phyloP scores from a whole-genome alignment of 2,797 vertebrate species.

The Neomorphus geoffroyi region DNA sequence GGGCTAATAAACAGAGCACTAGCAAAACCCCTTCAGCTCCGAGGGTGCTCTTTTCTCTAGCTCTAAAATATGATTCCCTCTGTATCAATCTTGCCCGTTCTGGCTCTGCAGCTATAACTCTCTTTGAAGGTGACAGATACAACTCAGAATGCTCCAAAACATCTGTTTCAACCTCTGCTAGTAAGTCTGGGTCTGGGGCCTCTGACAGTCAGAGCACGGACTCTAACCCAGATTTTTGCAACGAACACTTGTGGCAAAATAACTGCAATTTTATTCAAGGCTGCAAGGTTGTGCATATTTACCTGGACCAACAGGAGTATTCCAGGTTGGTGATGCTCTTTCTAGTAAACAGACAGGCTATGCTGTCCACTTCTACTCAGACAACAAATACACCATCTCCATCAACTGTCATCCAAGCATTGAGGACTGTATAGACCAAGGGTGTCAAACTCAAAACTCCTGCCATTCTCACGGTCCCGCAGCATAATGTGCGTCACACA shows the following conservation, averaged over 20 bases:
- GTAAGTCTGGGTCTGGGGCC: background rate
- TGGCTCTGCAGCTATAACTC: background rate
- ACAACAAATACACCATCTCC: background rate
- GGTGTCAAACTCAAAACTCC: no score
- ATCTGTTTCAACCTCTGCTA: background rate
- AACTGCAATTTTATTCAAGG: background rate
- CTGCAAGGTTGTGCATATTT: background rate
- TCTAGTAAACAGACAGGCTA: background rate
- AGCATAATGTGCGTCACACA: no score
- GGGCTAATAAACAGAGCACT: background rate
- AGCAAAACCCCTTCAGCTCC: background rate
- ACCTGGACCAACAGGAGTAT: background rate
- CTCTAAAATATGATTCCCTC: background rate
- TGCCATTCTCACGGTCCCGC: no score
- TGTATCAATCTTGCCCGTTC: background rate
- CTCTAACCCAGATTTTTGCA: background rate
- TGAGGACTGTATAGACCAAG: background rate
- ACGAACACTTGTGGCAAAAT: background rate
- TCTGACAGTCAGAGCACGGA: background rate
- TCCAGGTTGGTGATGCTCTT: background rate
- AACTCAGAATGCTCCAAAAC: background rate
- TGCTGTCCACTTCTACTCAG: background rate
- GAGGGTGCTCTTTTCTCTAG: background rate
- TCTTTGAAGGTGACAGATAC: background rate
- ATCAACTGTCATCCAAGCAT: background rate